A percentile compares a stretch with the other conserved stretches of the same genome.
Conservation (phyloP, 2,113 vertebrate genomes). For the Pelobates fuscus region DNA sequence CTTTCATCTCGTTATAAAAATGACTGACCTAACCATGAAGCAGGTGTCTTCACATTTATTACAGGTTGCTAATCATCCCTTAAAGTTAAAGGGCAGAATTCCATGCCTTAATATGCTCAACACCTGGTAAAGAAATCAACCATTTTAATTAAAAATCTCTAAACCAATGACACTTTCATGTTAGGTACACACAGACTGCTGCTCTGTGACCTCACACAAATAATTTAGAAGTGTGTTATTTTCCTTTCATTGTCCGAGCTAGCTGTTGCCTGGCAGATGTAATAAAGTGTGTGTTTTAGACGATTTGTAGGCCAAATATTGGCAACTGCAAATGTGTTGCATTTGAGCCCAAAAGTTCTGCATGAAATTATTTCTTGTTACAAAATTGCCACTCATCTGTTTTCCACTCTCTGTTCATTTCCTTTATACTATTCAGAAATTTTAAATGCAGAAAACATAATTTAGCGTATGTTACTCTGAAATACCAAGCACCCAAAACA, state of each 20-base stretch:
- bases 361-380: slow-evolving; percentile 56
- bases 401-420: slow-evolving; percentile 62
- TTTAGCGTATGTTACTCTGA: slow-evolving; percentile 47
- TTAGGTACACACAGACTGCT: slow-evolving; percentile 9
- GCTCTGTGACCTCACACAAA: slow-evolving; percentile 32
- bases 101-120: slow-evolving; percentile 22
- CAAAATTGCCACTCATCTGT: slow-evolving; percentile 55
- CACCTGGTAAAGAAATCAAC: slow-evolving; percentile 32
- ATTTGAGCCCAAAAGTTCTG: slow-evolving; percentile 57
- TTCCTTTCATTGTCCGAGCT: slow-evolving; percentile 50
- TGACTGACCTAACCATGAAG: slow-evolving; percentile 14
- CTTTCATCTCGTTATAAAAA: slow-evolving; percentile 9
- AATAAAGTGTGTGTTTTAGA: slow-evolving; percentile 53
- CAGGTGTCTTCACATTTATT: slow-evolving; percentile 8
- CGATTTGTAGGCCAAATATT: slow-evolving; percentile 54
- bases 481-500: slow-evolving; percentile 41
- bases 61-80: slow-evolving; percentile 24
- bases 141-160: slow-evolving; percentile 34
- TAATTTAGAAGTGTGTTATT: slow-evolving; percentile 41
- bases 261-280: slow-evolving; percentile 46
- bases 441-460: slow-evolving; percentile 51
- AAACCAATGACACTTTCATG: slow-evolving; percentile 31
- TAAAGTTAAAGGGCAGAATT: slow-evolving; percentile 17
- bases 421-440: slow-evolving; percentile 54
- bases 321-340: slow-evolving; percentile 54